Base-by-base conservation (phyloP, 2,888 invertebrate genomes). In the Acronicta psi region DNA sequence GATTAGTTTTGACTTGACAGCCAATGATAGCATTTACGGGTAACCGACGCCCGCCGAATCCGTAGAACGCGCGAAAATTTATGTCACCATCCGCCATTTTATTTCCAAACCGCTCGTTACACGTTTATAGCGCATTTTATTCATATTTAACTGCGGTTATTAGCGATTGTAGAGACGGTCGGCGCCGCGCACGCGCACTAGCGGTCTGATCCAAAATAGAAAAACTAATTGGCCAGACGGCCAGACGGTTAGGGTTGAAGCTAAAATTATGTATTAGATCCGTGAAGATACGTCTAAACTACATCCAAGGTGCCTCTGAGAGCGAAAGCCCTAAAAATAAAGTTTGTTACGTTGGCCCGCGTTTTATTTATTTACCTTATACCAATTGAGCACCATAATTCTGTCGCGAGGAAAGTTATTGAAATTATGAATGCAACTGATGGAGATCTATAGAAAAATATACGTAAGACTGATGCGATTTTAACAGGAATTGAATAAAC, bases 211-310 rank as follows among this genome's bases (percentile, higher is more conserved):
- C 87, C 76, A 87, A 92, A 92, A 92, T 92, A 92, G 91, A 88
- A 83, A 81, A 84, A 82, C 86, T 89, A 88, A 89, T 90, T 88
- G 87, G 85, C 87, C 88, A 89, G 91, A 90, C 91, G 82, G 80
- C 78, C 87, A 88, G 88, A 86, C 75, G 70, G 83, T 83, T 86
- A 88, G 89, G 89, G 87, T 85, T 87, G 85, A 75, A 74, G 85
- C 89, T 88, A 89, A 88, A 90, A 86, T 89, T 85, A 88, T 80
- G 71, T 75, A 74, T 75, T 70, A 74, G 77, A 79, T 81, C 78
- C 74, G 77, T 73, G 64, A 73, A 82, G 82, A 84, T 84, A 81
- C 72, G 78, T 75, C 77, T 77, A 69, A 77, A 75, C 72, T 61
- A 65, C 56, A 60, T 55, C 55, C 75, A 77, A 72, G 72, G 72